phyloP scores from a whole-genome alignment of 1,140 invertebrate species.

The Brachionus plicatilis region DNA sequence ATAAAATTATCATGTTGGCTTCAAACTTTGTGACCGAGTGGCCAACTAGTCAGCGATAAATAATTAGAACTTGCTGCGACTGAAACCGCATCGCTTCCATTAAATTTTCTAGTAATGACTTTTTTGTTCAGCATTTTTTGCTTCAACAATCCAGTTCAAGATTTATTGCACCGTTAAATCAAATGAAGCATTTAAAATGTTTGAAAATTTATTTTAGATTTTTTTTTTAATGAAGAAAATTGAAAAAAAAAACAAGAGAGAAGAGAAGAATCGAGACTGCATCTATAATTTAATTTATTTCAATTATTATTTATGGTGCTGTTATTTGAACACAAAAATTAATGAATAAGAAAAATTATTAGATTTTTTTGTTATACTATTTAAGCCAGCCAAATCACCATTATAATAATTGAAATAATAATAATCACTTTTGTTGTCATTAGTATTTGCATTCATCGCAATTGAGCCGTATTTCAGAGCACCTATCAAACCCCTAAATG shows the following conservation, averaged over 20 bases:
- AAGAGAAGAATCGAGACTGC: background rate
- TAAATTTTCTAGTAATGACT: background rate
- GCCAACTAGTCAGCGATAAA: background rate
- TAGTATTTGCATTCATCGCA: background rate
- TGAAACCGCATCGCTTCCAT: background rate
- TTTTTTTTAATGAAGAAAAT: conserved; percentile 22
- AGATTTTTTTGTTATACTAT: conserved; percentile 20
- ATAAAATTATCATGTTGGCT: background rate
- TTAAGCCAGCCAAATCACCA: conserved; percentile 28
- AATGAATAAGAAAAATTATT: conserved; percentile 31
- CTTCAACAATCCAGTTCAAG: conserved; percentile 2
- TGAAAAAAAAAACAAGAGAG: background rate
- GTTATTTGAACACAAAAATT: conserved; percentile 37
- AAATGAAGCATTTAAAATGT: conserved; percentile 38
- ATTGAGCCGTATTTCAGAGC: background rate
- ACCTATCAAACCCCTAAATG: background rate
- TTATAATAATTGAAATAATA: conserved; percentile 21
- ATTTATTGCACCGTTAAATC: conserved; percentile 36
- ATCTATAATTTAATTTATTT: conserved; percentile 39
- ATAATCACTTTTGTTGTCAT: background rate
- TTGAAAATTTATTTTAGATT: background rate
- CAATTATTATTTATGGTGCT: conserved; percentile 39
- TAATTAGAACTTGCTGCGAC: conserved; percentile 24
- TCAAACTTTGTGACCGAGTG: background rate
- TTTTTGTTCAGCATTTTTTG: conserved; percentile 1